These are phyloP conservation scores for Agrotis puta DNA, from an alignment of 2,888 invertebrate genomes.

Conservation along the genomic window DNA sequence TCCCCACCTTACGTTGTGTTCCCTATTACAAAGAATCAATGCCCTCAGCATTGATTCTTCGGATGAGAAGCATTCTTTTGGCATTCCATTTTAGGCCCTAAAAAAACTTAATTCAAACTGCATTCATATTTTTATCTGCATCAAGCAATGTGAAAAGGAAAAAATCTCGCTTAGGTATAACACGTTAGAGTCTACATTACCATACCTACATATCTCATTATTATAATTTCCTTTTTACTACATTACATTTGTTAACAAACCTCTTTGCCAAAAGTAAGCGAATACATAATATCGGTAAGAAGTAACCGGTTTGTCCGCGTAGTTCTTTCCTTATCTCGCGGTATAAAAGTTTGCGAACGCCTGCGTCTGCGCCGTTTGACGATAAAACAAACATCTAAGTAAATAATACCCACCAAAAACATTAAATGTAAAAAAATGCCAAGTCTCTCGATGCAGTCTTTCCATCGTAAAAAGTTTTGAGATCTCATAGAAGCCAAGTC, in stretches of 20 bases:
- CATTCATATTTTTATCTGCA: neutral
- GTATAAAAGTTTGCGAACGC: slow-evolving; percentile 8
- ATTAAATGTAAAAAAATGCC: no score
- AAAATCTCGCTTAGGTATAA: neutral
- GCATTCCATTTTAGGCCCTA: neutral
- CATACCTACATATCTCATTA: neutral
- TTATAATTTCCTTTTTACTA: neutral
- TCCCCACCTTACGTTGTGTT: no score
- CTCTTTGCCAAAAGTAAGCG: slow-evolving; percentile 11
- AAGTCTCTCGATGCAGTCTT: no score
- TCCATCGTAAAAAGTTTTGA: no score
- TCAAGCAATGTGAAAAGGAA: neutral
- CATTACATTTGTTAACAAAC: slow-evolving; percentile 9
- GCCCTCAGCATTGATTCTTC: no score
- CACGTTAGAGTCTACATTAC: neutral
- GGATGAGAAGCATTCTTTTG: no score
- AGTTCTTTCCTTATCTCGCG: slow-evolving; percentile 32
- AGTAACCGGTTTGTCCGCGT: slow-evolving; percentile 45
- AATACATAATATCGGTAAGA: slow-evolving; percentile 21
- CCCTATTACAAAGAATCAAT: no score
- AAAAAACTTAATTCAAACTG: no score
- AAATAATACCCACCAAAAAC: no score
- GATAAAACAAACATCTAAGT: slow-evolving; percentile 19
- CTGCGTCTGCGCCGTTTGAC: neutral
- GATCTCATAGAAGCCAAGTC: no score